A percentile compares a stretch with the other conserved stretches of the same genome.
These are phyloP conservation scores for Mirza zaza DNA, from an alignment of 2,113 vertebrate genomes.

Conservation along the genomic window DNA sequence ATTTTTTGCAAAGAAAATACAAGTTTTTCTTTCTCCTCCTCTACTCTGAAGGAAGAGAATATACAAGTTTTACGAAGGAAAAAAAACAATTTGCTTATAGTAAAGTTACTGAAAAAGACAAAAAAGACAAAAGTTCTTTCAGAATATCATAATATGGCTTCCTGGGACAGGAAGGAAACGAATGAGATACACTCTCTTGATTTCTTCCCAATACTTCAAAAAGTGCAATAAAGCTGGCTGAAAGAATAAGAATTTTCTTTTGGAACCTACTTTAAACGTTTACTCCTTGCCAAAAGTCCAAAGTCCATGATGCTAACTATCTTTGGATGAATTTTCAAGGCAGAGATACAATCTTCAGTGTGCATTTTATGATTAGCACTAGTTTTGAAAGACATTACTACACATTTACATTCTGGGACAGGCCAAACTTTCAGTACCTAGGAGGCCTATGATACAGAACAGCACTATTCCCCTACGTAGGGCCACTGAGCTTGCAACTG, in stretches of 20 bases:
- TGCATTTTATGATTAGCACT: slow-evolving; percentile 14
- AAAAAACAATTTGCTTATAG: not conserved
- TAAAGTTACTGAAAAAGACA: not conserved
- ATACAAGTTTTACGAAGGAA: no score
- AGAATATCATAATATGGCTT: slow-evolving; percentile 34
- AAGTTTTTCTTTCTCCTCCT: not conserved
- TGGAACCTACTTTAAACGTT: slow-evolving; percentile 40
- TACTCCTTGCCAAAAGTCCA: slow-evolving; percentile 39
- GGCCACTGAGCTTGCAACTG: not conserved
- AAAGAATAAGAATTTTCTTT: slow-evolving; percentile 52
- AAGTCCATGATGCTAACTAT: slow-evolving; percentile 35
- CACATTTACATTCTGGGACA: not conserved
- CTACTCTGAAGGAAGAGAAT: no score
- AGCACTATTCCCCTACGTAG: not conserved
- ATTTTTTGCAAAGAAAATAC: slow-evolving; percentile 1
- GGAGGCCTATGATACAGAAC: not conserved
- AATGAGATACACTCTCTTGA: slow-evolving; percentile 49
- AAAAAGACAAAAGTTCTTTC: slow-evolving; percentile 43
- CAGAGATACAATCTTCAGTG: not conserved
- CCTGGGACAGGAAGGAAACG: slow-evolving; percentile 69
- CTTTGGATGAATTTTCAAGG: slow-evolving; percentile 15
- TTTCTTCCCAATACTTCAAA: slow-evolving; percentile 46
- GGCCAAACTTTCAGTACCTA: not conserved
- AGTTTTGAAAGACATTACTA: not conserved
- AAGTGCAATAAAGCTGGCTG: slow-evolving; percentile 17